These are phyloP conservation scores for Channa striata DNA, from an alignment of 2,797 vertebrate species.

Conservation along the genomic window DNA sequence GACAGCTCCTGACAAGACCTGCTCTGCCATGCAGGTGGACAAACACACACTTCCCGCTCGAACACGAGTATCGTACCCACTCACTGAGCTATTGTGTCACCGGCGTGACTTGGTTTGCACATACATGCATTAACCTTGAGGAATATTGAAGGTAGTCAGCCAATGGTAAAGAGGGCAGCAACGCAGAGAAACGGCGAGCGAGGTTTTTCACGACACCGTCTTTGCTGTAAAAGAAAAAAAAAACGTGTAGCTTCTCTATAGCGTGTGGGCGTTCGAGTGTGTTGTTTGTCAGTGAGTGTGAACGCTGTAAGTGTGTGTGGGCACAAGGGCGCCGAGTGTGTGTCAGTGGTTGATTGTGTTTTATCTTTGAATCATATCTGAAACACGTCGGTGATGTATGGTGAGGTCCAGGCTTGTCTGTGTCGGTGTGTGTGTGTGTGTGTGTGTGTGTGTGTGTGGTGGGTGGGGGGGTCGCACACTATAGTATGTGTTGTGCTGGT, in stretches of 20 bases:
- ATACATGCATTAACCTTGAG: conserved; percentile 63
- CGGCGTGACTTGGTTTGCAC: conserved; percentile 31
- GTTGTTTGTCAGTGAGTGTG: conserved; percentile 70
- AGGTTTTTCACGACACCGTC: conserved; percentile 21
- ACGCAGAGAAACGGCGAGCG: conserved; percentile 8
- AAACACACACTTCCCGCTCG: conserved; percentile 1
- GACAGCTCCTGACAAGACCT: conserved; percentile 50
- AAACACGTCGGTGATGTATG: conserved; percentile 28
- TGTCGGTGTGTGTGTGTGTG: conserved; percentile 29
- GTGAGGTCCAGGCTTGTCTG: conserved; percentile 27
- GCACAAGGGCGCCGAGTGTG: conserved; percentile 53
- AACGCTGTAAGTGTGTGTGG: conserved; percentile 69
- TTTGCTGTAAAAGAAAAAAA: conserved; percentile 46
- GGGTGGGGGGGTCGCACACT: conserved; percentile 20
- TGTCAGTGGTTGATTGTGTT: conserved; percentile 55
- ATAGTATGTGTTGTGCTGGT: conserved; percentile 67
- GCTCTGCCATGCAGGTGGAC: conserved; percentile 35
- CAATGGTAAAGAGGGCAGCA: conserved; percentile 38
- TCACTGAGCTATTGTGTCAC: conserved; percentile 9
- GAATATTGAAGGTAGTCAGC: conserved; percentile 48
- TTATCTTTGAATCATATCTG: conserved; percentile 41
- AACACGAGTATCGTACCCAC: background rate
- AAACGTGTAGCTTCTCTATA: conserved; percentile 46
- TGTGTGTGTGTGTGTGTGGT: conserved; percentile 28
- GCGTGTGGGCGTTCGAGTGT: conserved; percentile 71